These are phyloP conservation scores for Clarias platycephalus DNA, from an alignment of 2,797 vertebrate genomes.

Conservation along the genomic window DNA sequence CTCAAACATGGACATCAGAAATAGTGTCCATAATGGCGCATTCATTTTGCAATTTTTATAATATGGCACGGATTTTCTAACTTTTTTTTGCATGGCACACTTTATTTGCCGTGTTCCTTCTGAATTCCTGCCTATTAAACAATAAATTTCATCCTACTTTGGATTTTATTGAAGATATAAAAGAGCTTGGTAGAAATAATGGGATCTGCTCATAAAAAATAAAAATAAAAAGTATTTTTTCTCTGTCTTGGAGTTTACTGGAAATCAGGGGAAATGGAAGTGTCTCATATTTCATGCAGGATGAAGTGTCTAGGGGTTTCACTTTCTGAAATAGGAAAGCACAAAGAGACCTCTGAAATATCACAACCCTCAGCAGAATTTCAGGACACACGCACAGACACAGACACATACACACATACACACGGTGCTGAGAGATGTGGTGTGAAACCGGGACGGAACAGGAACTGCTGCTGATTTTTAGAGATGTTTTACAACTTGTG, in stretches of 20 bases:
- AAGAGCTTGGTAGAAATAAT: constrained; percentile 1
- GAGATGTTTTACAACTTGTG: background rate
- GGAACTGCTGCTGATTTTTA: constrained; percentile 11
- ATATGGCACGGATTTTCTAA: background rate
- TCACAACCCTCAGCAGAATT: constrained; percentile 16
- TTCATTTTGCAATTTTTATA: background rate
- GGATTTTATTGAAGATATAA: constrained; percentile 2
- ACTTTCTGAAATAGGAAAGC: constrained; percentile 13
- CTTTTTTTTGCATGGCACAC: background rate
- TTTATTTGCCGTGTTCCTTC: background rate
- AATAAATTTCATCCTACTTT: background rate
- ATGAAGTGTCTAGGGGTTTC: background rate
- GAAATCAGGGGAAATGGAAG: constrained; percentile 11
- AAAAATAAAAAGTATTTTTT: background rate
- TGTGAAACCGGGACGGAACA: background rate
- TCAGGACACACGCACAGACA: background rate
- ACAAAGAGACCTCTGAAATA: constrained; percentile 18
- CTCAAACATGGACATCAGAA: background rate
- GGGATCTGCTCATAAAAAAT: background rate
- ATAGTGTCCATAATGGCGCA: no score
- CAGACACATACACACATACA: background rate
- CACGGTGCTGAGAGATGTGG: background rate
- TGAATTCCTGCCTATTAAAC: background rate
- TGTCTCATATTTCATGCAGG: constrained; percentile 15
- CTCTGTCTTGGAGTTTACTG: background rate